Evolutionary conservation across 1,140 invertebrate species (phyloP), one percentile per base, ranked within the genome.

Genomic region (Drosophila nannoptera): DNA sequence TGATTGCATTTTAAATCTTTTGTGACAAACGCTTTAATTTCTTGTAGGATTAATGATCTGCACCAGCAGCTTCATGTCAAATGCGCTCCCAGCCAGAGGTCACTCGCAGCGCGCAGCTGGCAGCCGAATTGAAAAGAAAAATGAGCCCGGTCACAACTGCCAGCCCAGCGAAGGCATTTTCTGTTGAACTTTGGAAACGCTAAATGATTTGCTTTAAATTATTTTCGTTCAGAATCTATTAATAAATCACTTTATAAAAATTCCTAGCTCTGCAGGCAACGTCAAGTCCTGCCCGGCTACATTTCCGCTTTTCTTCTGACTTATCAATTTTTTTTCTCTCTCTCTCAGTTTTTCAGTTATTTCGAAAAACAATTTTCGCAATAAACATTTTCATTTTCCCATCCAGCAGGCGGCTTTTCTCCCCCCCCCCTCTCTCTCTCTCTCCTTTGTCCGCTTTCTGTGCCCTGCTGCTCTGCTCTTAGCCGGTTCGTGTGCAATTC

Each of bases 1-100:
- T 84, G 80, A 84, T 84, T 84, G 74, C 55, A 50, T 76, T 84
- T 80, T 67, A 74, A 83, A 84, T 63, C 73, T 55, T 73, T 83
- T 84, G 55, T 71, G 80, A 83, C 80, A 86, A 70, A 71, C 60
- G 73, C 76, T 78, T 83, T 74, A 80, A 84, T 84, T 86, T 86
- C 59, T 73, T 76, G 48, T 35, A 69, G 66, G 62, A 83, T 83
- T 84, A 83, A 83, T 86, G 81, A 71, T 80, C 66, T 76, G 65
- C 43, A 61, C 53, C 12, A 22, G 7, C 52, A 31, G 29, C 52
- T 55, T 31, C 22, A n/a, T 35, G 22, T 9, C 36, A 56, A 55
- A 56, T 68, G 36, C 4, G 12, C 16, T 0, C 6, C 11, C 5
- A 36, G n/a, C 32, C 46, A 69, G 11, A 31, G 53, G 45, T 40